Evolutionary conservation across 2,888 invertebrate species (phyloP).

Genomic region (Apamea monoglypha): DNA sequence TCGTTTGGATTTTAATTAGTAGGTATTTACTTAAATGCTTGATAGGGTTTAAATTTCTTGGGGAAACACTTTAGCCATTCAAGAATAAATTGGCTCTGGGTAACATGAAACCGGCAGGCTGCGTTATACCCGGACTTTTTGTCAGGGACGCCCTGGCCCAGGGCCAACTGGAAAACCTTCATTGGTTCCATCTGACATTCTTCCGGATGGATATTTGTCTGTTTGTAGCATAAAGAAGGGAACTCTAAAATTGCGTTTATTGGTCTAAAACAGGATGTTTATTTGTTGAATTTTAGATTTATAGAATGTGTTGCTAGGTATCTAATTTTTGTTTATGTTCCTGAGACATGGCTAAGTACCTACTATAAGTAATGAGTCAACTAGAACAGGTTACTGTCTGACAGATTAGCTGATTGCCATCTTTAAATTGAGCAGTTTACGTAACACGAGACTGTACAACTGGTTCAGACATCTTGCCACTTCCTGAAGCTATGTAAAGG

Average conservation of each 20-base stretch:
- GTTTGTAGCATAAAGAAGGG: neutral
- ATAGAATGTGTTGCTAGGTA: neutral
- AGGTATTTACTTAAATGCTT: constrained; percentile 1
- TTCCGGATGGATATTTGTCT: neutral
- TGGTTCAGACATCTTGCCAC: constrained; percentile 11
- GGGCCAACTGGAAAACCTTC: neutral
- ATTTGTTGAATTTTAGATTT: neutral
- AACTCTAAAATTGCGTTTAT: no score
- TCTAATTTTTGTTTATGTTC: neutral
- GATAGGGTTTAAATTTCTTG: constrained; percentile 3
- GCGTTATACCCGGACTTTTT: neutral
- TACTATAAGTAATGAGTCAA: constrained; percentile 10
- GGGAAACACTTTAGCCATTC: neutral
- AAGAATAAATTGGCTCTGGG: neutral
- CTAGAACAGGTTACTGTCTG: constrained; percentile 20
- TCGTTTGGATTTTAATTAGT: constrained; percentile 19
- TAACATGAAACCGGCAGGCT: neutral
- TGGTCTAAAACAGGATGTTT: no score
- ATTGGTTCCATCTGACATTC: neutral
- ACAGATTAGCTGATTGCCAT: constrained; percentile 40
- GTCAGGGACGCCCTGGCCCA: neutral
- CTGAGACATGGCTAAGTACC: neutral
- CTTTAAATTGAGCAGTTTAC: constrained; percentile 54
- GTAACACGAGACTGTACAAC: constrained; percentile 27
- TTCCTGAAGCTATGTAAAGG: constrained; percentile 19